These are phyloP conservation scores for Chaunax sp. DNA, from an alignment of 2,797 vertebrate species.

Conservation along the genomic window DNA sequence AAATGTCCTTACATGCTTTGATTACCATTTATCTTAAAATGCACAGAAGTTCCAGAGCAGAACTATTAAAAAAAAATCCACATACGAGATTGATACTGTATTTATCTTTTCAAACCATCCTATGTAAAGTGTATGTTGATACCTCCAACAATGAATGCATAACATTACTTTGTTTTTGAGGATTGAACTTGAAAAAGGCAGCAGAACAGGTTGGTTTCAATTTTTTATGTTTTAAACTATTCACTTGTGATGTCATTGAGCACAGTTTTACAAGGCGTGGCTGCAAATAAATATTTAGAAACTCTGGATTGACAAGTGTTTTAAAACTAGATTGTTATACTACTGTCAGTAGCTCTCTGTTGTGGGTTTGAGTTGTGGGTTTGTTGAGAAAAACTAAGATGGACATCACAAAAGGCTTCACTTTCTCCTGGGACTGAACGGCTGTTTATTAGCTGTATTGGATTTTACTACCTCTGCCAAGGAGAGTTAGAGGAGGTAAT, in stretches of 20 bases:
- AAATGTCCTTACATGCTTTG: not conserved
- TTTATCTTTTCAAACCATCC: not conserved
- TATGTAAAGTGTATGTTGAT: too few species aligned
- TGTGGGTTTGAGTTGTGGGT: constrained; percentile 13
- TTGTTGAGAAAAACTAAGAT: too few species aligned
- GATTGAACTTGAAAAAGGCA: not conserved
- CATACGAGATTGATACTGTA: not conserved
- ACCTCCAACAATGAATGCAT: not conserved
- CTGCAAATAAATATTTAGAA: too few species aligned
- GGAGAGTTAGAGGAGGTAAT: too few species aligned
- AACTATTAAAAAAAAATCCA: too few species aligned
- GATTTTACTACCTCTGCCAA: too few species aligned
- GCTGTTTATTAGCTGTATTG: too few species aligned
- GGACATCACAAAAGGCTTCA: constrained; percentile 9
- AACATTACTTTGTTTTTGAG: not conserved
- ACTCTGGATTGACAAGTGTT: constrained; percentile 12
- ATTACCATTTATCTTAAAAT: not conserved
- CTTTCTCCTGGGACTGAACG: not conserved
- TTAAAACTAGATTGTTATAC: constrained; percentile 7
- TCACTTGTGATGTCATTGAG: not conserved
- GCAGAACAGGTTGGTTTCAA: not conserved
- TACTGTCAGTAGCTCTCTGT: not conserved
- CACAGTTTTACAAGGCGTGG: constrained; percentile 12
- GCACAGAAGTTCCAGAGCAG: too few species aligned
- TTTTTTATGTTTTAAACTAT: not conserved